phyloP scores from a whole-genome alignment of 2,113 vertebrate species.

The Parus major region DNA sequence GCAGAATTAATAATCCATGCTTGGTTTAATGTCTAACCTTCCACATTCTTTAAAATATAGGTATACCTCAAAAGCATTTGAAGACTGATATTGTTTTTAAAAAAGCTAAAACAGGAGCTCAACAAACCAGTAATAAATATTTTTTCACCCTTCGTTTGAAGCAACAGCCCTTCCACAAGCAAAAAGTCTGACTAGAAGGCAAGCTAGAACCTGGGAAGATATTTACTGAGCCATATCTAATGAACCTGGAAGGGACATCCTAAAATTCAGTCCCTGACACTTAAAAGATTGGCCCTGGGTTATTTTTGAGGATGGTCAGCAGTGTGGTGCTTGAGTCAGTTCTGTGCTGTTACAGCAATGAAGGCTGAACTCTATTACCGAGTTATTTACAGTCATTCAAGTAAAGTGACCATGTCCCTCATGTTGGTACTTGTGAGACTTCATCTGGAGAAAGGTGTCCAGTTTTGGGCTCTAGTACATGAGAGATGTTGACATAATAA shows the following conservation, averaged over 20 bases:
- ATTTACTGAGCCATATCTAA: background rate
- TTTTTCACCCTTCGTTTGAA: background rate
- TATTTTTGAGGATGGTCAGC: background rate
- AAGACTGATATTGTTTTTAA: background rate
- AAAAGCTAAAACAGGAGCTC: background rate
- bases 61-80: background rate
- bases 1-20: background rate
- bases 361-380: background rate
- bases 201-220: background rate
- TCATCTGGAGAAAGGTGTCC: background rate
- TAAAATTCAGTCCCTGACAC: background rate
- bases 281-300: background rate
- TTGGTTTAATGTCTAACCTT: background rate
- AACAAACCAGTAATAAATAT: background rate
- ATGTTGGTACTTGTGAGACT: background rate
- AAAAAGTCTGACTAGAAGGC: background rate
- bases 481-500: background rate
- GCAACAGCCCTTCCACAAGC: background rate
- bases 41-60: background rate
- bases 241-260: background rate
- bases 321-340: background rate
- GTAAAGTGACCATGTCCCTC: background rate
- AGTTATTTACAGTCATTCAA: background rate
- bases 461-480: background rate
- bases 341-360: background rate